phyloP scores from a whole-genome alignment of 2,888 invertebrate genomes.

The Microdon myrmicae region DNA sequence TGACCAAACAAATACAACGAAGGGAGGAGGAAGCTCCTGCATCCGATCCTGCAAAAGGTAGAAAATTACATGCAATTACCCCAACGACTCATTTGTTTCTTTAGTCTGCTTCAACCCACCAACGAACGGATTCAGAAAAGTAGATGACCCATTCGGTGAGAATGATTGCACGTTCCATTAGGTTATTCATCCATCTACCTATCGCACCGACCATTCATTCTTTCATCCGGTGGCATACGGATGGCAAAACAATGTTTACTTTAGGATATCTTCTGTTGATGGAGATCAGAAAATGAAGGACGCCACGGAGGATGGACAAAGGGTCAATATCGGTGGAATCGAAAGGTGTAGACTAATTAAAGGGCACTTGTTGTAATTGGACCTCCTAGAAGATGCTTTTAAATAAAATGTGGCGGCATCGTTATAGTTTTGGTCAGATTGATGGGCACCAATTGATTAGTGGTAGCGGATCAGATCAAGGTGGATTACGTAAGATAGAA shows the following conservation, averaged over 20 bases:
- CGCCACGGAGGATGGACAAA: too few species aligned
- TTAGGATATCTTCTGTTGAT: slow-evolving; percentile 43
- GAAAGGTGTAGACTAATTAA: slow-evolving; percentile 52
- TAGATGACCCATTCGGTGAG: slow-evolving; percentile 27
- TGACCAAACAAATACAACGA: slow-evolving; percentile 46
- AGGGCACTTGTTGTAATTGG: slow-evolving; percentile 50
- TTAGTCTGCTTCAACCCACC: slow-evolving; percentile 26
- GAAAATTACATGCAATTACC: slow-evolving; percentile 52
- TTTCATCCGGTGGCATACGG: slow-evolving; percentile 24
- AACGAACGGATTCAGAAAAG: slow-evolving; percentile 21
- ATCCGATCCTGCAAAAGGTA: slow-evolving; percentile 40
- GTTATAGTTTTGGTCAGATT: slow-evolving; percentile 50
- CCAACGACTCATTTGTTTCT: slow-evolving; percentile 49
- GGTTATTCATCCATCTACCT: too few species aligned
- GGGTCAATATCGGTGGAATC: slow-evolving; percentile 19
- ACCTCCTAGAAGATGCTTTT: slow-evolving; percentile 49
- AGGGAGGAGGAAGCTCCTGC: slow-evolving; percentile 46
- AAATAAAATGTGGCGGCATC: too few species aligned
- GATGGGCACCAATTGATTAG: slow-evolving; percentile 45
- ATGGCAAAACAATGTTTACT: slow-evolving; percentile 44
- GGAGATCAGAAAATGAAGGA: slow-evolving; percentile 32
- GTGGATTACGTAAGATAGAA: slow-evolving; percentile 26
- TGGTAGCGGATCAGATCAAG: slow-evolving; percentile 36
- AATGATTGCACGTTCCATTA: slow-evolving; percentile 48
- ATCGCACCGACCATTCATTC: too few species aligned